These are phyloP conservation scores for Cerastis rubricosa DNA, from an alignment of 2,888 invertebrate genomes.

Conservation along the genomic window DNA sequence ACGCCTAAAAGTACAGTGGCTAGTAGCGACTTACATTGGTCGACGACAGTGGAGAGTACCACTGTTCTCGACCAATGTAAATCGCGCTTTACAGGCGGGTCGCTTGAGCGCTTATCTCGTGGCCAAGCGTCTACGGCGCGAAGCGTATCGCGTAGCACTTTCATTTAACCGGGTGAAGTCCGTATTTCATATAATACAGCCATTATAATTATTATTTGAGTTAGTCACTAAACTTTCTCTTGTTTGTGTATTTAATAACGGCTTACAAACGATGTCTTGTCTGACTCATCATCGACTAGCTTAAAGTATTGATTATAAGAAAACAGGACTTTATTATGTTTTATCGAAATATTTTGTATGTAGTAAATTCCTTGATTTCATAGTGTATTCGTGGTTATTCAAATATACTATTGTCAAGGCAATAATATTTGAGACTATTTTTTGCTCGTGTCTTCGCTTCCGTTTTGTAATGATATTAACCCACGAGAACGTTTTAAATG, in stretches of 20 bases:
- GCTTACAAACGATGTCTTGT: conserved; percentile 24
- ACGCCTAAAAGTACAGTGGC: too few relatives aligned
- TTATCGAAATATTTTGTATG: conserved; percentile 1
- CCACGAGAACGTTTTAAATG: too few relatives aligned
- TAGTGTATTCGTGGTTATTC: too few relatives aligned
- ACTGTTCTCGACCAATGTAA: not conserved
- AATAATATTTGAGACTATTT: too few relatives aligned
- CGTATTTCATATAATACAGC: conserved; percentile 40
- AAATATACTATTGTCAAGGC: too few relatives aligned
- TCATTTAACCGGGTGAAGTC: conserved; percentile 21
- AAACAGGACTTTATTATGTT: conserved; percentile 23
- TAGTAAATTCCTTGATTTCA: not conserved
- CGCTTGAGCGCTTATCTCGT: not conserved
- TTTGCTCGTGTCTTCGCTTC: too few relatives aligned
- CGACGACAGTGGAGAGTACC: too few relatives aligned
- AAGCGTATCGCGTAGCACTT: conserved; percentile 43
- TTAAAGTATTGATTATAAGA: conserved; percentile 23
- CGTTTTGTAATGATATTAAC: too few relatives aligned
- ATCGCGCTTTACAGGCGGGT: not conserved
- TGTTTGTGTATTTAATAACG: conserved; percentile 57
- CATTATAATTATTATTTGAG: conserved; percentile 53
- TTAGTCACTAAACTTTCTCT: conserved; percentile 63
- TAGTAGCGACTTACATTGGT: too few relatives aligned
- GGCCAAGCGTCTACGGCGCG: conserved; percentile 2
- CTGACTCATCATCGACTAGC: conserved; percentile 55